Evolutionary conservation across 2,888 invertebrate genomes (phyloP).

Genomic region (Dichetophora obliterata): DNA sequence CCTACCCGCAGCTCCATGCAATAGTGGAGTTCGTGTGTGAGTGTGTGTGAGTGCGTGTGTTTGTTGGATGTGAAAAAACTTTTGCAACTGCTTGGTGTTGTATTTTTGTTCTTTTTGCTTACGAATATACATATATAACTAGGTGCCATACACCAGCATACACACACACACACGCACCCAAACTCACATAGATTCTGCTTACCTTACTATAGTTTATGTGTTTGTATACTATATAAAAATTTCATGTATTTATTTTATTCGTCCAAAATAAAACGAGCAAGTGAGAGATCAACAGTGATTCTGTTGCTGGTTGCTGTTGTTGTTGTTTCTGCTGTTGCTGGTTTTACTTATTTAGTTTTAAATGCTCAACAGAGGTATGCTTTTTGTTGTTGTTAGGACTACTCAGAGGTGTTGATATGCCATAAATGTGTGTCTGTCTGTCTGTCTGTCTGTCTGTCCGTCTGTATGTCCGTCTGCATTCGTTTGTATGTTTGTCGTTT

Average conservation of each 20-base stretch:
- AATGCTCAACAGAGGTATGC: background rate
- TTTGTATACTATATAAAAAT: background rate
- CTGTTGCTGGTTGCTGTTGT: slow-evolving; percentile 16
- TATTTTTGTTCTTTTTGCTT: too few species aligned
- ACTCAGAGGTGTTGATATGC: background rate
- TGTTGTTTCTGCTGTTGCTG: slow-evolving; percentile 10
- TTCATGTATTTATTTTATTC: slow-evolving; percentile 2
- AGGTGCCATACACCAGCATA: slow-evolving; percentile 4
- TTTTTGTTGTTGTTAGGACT: slow-evolving; percentile 23
- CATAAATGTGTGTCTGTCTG: background rate
- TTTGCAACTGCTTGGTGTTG: slow-evolving; percentile 30
- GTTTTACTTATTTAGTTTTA: slow-evolving; percentile 31
- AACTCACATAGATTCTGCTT: background rate
- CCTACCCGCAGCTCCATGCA: slow-evolving; percentile 10
- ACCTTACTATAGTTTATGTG: background rate
- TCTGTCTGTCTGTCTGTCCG: background rate
- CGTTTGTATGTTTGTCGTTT: slow-evolving; percentile 40
- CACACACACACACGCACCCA: slow-evolving; percentile 15
- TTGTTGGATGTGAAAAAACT: slow-evolving; percentile 38
- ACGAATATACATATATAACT: too few species aligned
- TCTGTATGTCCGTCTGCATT: slow-evolving; percentile 45
- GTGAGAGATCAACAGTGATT: slow-evolving; percentile 15
- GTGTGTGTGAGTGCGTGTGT: slow-evolving; percentile 12
- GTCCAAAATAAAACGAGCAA: slow-evolving; percentile 16
- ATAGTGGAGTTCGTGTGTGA: background rate